These are phyloP conservation scores for Ochlodes sylvanus DNA, from an alignment of 2,888 invertebrate species.

Conservation along the genomic window DNA sequence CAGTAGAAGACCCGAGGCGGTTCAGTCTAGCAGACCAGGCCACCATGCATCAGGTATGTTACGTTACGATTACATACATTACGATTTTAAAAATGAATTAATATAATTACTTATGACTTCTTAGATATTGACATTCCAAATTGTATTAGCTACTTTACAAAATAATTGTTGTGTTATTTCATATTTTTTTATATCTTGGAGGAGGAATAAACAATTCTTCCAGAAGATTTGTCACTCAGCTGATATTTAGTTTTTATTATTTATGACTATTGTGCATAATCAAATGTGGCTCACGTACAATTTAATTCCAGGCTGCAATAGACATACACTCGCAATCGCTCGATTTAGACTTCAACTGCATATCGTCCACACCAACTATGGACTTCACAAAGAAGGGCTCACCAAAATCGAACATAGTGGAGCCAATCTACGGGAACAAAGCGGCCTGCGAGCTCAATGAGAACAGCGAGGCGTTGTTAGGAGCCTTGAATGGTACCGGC, in stretches of 20 bases:
- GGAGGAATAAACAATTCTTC: too few relatives aligned
- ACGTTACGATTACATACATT: background rate
- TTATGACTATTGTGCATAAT: slow-evolving; percentile 23
- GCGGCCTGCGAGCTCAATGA: slow-evolving; percentile 75
- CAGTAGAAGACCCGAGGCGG: slow-evolving; percentile 83
- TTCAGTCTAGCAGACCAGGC: slow-evolving; percentile 86
- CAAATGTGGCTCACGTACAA: slow-evolving; percentile 1
- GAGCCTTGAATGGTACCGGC: slow-evolving; percentile 70
- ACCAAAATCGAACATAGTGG: slow-evolving; percentile 73
- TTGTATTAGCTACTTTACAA: too few relatives aligned
- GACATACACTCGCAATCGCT: slow-evolving; percentile 79
- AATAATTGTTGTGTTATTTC: too few relatives aligned
- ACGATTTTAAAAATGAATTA: too few relatives aligned
- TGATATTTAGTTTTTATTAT: background rate
- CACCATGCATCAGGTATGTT: slow-evolving; percentile 76
- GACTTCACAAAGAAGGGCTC: slow-evolving; percentile 77
- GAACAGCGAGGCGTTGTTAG: slow-evolving; percentile 70
- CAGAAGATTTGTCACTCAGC: too few relatives aligned
- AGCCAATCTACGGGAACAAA: slow-evolving; percentile 81
- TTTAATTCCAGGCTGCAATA: slow-evolving; percentile 63
- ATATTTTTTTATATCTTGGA: too few relatives aligned
- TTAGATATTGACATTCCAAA: too few relatives aligned
- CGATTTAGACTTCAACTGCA: slow-evolving; percentile 80
- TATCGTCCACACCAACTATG: slow-evolving; percentile 75
- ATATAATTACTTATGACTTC: too few relatives aligned